Evolutionary conservation across 2,113 vertebrate species (phyloP).

Genomic region (Macaca fascicularis): DNA sequence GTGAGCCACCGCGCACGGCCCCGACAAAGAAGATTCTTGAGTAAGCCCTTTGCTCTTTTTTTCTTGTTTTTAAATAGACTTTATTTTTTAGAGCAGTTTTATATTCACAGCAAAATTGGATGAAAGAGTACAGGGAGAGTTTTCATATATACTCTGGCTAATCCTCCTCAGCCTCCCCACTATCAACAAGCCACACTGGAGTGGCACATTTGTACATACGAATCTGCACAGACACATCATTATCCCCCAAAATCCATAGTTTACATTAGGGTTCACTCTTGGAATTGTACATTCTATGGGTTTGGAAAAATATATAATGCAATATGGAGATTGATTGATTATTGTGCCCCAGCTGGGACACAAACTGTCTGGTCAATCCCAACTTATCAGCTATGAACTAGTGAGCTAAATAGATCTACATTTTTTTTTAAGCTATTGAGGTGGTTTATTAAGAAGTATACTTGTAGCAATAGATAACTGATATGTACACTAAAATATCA

Average conservation of each 20-base stretch:
- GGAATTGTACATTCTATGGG: background rate
- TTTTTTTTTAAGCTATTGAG: background rate
- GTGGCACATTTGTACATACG: too few relatives aligned
- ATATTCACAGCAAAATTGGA: background rate
- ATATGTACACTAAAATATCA: background rate
- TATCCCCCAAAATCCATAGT: background rate
- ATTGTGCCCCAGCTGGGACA: background rate
- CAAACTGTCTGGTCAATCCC: background rate
- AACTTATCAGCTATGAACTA: background rate
- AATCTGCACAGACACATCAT: background rate
- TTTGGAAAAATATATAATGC: background rate
- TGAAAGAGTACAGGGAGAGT: background rate
- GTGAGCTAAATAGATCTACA: background rate
- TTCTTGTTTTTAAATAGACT: background rate
- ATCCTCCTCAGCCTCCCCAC: too few relatives aligned
- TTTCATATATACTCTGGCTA: background rate
- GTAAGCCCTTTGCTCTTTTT: background rate
- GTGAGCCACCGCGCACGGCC: too few relatives aligned
- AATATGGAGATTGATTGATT: background rate
- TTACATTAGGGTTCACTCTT: background rate
- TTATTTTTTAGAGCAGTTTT: background rate
- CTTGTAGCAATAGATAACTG: background rate
- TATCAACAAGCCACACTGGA: background rate
- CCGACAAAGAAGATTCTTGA: background rate
- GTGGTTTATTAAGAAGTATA: background rate